Evolutionary conservation across 1,140 invertebrate genomes (phyloP).

Genomic region (Aethina tumida): DNA sequence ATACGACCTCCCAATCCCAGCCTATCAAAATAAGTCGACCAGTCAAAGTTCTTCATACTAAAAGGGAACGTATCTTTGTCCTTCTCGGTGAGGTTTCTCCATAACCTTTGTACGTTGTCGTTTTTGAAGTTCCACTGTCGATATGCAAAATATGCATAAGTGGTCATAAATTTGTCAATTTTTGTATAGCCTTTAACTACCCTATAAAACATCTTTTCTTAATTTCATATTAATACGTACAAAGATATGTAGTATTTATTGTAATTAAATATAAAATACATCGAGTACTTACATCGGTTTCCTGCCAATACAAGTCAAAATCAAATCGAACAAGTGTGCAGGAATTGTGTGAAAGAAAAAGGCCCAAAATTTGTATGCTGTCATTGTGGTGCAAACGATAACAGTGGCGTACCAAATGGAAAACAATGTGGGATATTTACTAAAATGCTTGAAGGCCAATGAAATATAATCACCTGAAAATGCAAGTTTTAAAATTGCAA

Average conservation of each 20-base stretch:
- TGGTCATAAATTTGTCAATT: constrained; percentile 59
- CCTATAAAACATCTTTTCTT: too few species aligned
- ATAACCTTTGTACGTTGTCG: constrained; percentile 51
- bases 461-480: too few species aligned
- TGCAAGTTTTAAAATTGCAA: too few species aligned
- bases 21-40: too few species aligned
- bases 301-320: constrained; percentile 44
- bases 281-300: constrained; percentile 41
- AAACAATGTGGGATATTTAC: background rate
- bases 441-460: background rate
- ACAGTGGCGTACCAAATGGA: constrained; percentile 16
- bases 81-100: constrained; percentile 44
- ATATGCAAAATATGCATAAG: constrained; percentile 61
- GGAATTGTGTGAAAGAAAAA: constrained; percentile 43
- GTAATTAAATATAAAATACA: too few species aligned
- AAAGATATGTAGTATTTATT: too few species aligned
- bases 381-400: constrained; percentile 12
- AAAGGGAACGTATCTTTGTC: constrained; percentile 54
- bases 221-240: too few species aligned
- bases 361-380: constrained; percentile 14
- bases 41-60: constrained; percentile 45
- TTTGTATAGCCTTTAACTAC: constrained; percentile 66
- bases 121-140: constrained; percentile 64
- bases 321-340: constrained; percentile 47
- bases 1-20: too few species aligned